These are phyloP conservation scores for Drosophila neotestacea DNA, from an alignment of 2,888 invertebrate species.

Conservation along the genomic window DNA sequence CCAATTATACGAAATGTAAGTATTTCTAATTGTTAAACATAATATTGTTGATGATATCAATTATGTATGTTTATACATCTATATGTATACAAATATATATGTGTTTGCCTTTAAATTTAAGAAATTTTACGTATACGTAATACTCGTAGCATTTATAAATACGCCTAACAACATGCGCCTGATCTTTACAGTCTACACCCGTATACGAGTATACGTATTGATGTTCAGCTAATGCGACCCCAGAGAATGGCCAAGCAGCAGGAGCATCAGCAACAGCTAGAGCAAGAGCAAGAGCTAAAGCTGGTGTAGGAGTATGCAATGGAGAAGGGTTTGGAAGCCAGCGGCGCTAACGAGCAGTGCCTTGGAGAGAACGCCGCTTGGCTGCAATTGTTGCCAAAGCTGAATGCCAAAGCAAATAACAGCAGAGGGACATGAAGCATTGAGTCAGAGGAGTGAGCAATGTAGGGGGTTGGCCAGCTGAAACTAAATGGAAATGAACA, in stretches of 20 bases:
- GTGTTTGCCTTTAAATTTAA: constrained; percentile 71
- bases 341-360: constrained; percentile 79
- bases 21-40: constrained; percentile 22
- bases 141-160: constrained; percentile 74
- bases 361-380: constrained; percentile 70
- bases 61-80: constrained; percentile 36
- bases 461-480: constrained; percentile 58
- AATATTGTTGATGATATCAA: constrained; percentile 12
- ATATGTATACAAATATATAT: too few relatives aligned
- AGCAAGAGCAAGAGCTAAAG: constrained; percentile 10
- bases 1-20: constrained; percentile 47
- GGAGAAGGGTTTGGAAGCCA: constrained; percentile 34
- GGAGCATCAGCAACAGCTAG: constrained; percentile 9
- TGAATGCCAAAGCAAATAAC: constrained; percentile 82
- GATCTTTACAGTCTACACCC: not conserved
- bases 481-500: constrained; percentile 75
- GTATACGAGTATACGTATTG: constrained; percentile 56
- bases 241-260: constrained; percentile 67
- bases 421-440: constrained; percentile 50
- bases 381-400: constrained; percentile 80
- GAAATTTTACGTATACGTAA: constrained; percentile 75
- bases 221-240: constrained; percentile 81
- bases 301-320: constrained; percentile 1
- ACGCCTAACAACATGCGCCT: constrained; percentile 70
- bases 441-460: not conserved